Evolutionary conservation across 1,140 invertebrate species (phyloP), one percentile per base, ranked within the genome.

Genomic region (Apis florea): DNA sequence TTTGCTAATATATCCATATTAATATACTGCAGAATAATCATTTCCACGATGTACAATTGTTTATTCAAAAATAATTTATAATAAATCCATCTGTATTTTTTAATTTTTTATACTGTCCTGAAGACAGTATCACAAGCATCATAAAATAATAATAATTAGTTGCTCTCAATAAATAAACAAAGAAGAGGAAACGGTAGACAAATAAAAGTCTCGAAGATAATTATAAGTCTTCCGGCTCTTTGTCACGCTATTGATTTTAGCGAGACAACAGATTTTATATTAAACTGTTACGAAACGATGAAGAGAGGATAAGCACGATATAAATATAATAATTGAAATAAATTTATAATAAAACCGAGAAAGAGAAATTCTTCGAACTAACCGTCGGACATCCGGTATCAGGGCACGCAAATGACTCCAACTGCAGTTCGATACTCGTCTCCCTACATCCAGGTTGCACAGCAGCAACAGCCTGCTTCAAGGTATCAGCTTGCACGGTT

Each of bases 351-450:
- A 10, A 66, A 13, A 40, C 21, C 17, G 1, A 19, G 8, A 12
- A n/a, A 59, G 15, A 75, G 24, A 9, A 19, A 13, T 49, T 26
- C 9, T 40, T 10, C 0, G 10, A n/a, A 75, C 79, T 93, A 91
- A 95, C 94, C 78, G 92, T 93, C 76, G 91, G 92, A 83, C 94
- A 95, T 63, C 92, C 92, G 83, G 88, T 90, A 68, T 94, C 94
- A 9, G 94, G 93, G 85, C 94, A 94, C 4, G 89, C 83, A 10
- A 26, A 10, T 1, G 68, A 61, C 66, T 93, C 92, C 12, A 84
- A 69, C 77, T 93, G 82, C 0, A 93, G 84, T 49, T 90, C 88
- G 10, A 94, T 88, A 1, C 82, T 51, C n/a, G 83, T 68, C 63
- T 92, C 76, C 21, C 71, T 85, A 71, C 83, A 92, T 8, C 84